A percentile compares a stretch with the other conserved stretches of the same genome.
phyloP scores from a whole-genome alignment of 2,888 invertebrate genomes.

The Coelinius sp. region DNA sequence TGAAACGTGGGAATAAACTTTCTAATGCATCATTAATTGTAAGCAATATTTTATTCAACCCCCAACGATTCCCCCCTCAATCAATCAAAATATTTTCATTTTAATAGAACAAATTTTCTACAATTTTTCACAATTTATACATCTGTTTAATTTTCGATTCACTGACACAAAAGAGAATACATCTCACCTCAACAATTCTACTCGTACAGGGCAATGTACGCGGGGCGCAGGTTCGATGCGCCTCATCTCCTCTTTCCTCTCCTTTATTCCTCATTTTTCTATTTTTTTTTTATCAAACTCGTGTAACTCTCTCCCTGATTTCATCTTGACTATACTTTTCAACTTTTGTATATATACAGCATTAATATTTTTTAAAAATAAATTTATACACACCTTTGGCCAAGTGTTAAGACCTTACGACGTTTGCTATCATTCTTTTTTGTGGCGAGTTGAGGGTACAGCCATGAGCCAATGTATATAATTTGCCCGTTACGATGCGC shows the following conservation, averaged over 20 bases:
- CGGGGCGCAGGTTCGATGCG: conserved; percentile 23
- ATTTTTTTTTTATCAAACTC: conserved; percentile 1
- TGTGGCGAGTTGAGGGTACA: conserved; percentile 2
- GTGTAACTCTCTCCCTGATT: neutral
- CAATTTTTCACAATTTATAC: neutral
- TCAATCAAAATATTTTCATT: neutral
- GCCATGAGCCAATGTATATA: conserved; percentile 40
- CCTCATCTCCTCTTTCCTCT: conserved; percentile 15
- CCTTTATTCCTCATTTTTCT: conserved; percentile 2
- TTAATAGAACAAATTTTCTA: neutral
- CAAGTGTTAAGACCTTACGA: conserved; percentile 25
- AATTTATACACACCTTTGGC: neutral
- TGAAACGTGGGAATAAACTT: conserved; percentile 35
- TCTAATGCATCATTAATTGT: conserved; percentile 28
- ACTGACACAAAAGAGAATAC: conserved; percentile 11
- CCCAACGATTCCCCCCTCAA: neutral
- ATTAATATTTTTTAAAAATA: neutral
- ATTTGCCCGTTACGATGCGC: conserved; percentile 41
- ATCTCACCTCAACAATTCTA: conserved; percentile 25
- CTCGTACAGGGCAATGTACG: conserved; percentile 24
- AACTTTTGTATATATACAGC: neutral
- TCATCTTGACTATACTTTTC: conserved; percentile 20
- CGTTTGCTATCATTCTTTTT: conserved; percentile 17
- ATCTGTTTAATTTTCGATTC: conserved; percentile 10
- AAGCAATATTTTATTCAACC: neutral